Percentiles rank a stretch among this genome's conserved stretches.
These are phyloP conservation scores for Macrosoma leucophasiata DNA, from an alignment of 2,888 invertebrate species.

Conservation along the genomic window DNA sequence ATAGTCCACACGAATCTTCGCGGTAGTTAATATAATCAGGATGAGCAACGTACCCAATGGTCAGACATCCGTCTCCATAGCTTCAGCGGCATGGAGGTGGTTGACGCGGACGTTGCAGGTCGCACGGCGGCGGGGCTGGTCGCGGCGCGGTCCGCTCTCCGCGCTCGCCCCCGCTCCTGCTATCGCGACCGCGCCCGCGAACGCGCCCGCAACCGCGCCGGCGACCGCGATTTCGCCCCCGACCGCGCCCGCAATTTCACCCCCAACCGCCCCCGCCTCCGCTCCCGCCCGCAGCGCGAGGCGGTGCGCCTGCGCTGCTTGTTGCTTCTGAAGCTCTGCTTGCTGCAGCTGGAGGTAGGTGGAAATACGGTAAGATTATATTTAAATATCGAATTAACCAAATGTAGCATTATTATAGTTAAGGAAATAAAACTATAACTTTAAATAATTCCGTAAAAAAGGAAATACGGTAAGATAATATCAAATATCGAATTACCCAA, in stretches of 20 bases:
- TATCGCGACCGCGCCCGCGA: slow-evolving; percentile 27
- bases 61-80: slow-evolving; percentile 97
- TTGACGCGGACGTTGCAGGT: slow-evolving; percentile 65
- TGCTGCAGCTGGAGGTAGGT: slow-evolving; percentile 44
- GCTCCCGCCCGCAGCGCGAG: slow-evolving; percentile 22
- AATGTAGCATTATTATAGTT: no score
- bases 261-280: slow-evolving; percentile 10
- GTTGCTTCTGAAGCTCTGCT: slow-evolving; percentile 49
- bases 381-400: neutral
- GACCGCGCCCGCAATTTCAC: slow-evolving; percentile 8
- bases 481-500: no score
- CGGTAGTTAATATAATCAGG: slow-evolving; percentile 2
- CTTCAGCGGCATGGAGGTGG: slow-evolving; percentile 80
- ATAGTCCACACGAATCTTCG: slow-evolving; percentile 28
- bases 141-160: slow-evolving; percentile 13
- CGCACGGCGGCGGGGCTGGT: slow-evolving; percentile 44
- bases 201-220: slow-evolving; percentile 25
- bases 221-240: slow-evolving; percentile 41
- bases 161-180: slow-evolving; percentile 12
- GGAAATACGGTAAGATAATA: no score
- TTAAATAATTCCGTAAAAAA: no score
- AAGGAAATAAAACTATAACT: no score
- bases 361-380: neutral
- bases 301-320: slow-evolving; percentile 35
- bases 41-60: slow-evolving; percentile 84